Evolutionary conservation across 2,113 vertebrate species (phyloP), one percentile per base, ranked within the genome.

Genomic region (Pelusios castaneus): DNA sequence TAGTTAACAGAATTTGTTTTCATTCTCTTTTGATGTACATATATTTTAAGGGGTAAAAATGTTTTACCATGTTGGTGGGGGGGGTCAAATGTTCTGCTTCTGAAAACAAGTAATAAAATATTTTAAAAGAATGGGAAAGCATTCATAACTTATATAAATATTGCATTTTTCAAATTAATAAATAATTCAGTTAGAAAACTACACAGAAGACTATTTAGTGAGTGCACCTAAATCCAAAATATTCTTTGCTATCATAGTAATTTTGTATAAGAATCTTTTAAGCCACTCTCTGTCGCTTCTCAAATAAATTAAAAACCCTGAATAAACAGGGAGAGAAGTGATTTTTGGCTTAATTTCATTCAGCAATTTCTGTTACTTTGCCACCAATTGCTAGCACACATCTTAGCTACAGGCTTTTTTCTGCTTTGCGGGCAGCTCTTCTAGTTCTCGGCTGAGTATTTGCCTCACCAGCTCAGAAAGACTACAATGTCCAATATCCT

Each of bases 291-390:
- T 54, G n/a, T 88, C 78, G 9, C 19, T 55, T 29, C 31, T 89
- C 70, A 83, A 91, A 94, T 78, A 91, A 87, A 94, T 91, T 34
- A 45, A 83, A 92, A 89, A 27, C 9, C 2, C 10, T 2, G 29
- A 87, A 92, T 73, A 92, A 95, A 89, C 22, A 49, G 11, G 0
- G 3, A 75, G 5, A 4, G 45, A 78, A 85, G 21, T n/a, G 4
- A 10, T 51, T 91, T 91, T 49, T 41, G 9, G 7, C 31, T 82
- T 76, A 43, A 45, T 94, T 0, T 2, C 3, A 17, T 29, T 29
- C 38, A 76, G 21, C 2, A 6, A 80, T 91, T 90, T 63, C 89
- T 95, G n/a, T 89, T 97, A 96, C 89, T 87, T 96, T 92, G 86
- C 77, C 86, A n/a, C 91, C 79, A 78, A 81, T 60, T 91, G 10